Base-by-base conservation (phyloP, 2,113 vertebrate genomes). In the Coptodon bakossiorum region DNA sequence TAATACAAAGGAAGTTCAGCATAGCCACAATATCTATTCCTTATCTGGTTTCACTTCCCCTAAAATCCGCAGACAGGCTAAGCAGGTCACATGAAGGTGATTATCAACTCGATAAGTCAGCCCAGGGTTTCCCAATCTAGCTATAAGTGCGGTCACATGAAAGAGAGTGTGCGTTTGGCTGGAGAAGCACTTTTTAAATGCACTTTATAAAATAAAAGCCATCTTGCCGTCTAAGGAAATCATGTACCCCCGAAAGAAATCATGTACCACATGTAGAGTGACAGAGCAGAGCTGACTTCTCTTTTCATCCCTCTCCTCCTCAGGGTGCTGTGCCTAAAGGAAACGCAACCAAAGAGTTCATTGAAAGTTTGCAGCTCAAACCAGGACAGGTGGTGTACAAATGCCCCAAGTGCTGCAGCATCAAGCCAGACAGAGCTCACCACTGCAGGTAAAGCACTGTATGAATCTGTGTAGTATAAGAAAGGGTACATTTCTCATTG, bases 381-480 rank as follows among this genome's bases (percentile, higher is more conserved):
- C 98, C 99, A 0, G 99, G 99, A 29, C 98, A 99, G 93, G 98
- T 99, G 94, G 98, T 99, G 81, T 99, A 99, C 95, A 99, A 99
- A 94, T 99, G 99, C 92, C 98, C 99, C 86, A 99, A 99, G 86
- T 99, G 99, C 95, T 99, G 98, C 97, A 99, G 99, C 96, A 99
- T 99, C 94, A 99, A 99, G 93, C 99, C 99, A 0, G 98, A 99
- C 95, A 94, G 99, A 92, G 99, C 99, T 43, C 99, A 99, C 94
- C 99, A 99, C 96, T 99, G 98, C 98, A 99, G 99, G 99, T 99
- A 93, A 38, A 31, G 6, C 29, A 52, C 45, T 78, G 73, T 50
- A 19, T 78, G 73, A 78, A 13, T 78, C 45, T 52, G 73, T 78
- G 45, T 52, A 78, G 27, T 73, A 10, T 45, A 16, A 17, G 43